Evolutionary conservation across 92 coral and sea anemone species (phyloP).

Genomic region (Phymanthus crucifer): DNA sequence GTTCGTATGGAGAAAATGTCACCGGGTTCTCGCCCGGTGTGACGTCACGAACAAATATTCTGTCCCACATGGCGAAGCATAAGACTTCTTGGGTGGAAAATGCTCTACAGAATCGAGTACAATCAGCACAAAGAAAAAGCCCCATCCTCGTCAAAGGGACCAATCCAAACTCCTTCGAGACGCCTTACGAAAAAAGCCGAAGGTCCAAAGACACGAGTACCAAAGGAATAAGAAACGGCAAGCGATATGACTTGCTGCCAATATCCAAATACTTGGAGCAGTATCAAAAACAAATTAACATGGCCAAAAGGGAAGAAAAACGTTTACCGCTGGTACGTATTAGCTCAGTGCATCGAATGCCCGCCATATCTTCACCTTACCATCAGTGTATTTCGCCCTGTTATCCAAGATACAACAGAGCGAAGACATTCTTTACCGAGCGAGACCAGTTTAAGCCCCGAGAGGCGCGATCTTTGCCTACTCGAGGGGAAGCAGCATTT

Average conservation of each 20-base stretch:
- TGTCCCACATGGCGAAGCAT: constrained; percentile 86
- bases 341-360: constrained; percentile 62
- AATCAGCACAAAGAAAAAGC: constrained; percentile 39
- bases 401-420: constrained; percentile 1
- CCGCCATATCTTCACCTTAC: background rate
- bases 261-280: constrained; percentile 68
- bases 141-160: constrained; percentile 69
- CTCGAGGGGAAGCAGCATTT: constrained; percentile 62
- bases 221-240: constrained; percentile 78
- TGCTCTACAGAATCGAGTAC: constrained; percentile 35
- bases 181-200: constrained; percentile 61
- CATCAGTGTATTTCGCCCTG: background rate
- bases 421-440: constrained; percentile 71
- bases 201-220: constrained; percentile 47
- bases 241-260: constrained; percentile 71
- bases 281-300: constrained; percentile 29
- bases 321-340: constrained; percentile 65
- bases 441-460: constrained; percentile 68
- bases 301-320: constrained; percentile 34
- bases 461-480: constrained; percentile 56
- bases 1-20: constrained; percentile 37
- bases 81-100: constrained; percentile 78
- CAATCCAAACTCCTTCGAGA: constrained; percentile 37
- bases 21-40: constrained; percentile 27
- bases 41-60: constrained; percentile 62